Evolutionary conservation across 2,888 invertebrate species (phyloP), one percentile per base, ranked within the genome.

Genomic region (Pseudococcus viburni): DNA sequence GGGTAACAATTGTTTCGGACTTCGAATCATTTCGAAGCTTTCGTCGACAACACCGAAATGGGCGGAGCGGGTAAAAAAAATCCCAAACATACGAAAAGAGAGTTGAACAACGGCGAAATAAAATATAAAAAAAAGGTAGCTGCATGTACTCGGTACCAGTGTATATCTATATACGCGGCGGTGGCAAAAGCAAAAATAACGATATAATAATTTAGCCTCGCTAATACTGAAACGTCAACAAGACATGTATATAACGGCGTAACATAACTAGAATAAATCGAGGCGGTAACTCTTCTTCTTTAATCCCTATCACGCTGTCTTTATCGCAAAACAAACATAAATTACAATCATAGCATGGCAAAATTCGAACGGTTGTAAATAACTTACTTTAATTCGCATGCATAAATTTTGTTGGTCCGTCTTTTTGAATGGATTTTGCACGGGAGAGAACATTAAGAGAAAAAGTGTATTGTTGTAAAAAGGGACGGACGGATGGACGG

Each of bases 301-400:
- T 55, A 85, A 85, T 85, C 64, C 64, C 85, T 85, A 59, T 85
- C 85, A 85, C 22, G 51, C 59, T 80, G 48, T 39, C 88, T 88
- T 88, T 88, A 51, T 83, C 48, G 88, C 55, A 80, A 77, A 73
- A 88, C 88, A 83, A 88, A 88, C 80, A 77, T 88, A 77, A 88
- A 88, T 83, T 83, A 88, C 88, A 77, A 88, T 88, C 88, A 88
- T 26, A 77, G 48, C 83, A 77, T 33, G 83, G 55, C 39, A 55
- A 77, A 77, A 86, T 77, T 86, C 77, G 48, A 64, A 83, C 84
- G 59, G 85, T 88, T 68, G 84, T 88, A 88, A 88, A 88, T 88
- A 88, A 88, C 88, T 88, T 88, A 88, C 73, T 88, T 88, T 88
- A 88, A 88, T 88, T 88, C 88, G 84, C 68, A 68, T 84, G 85